A percentile compares a stretch with the other conserved stretches of the same genome.
phyloP scores from a whole-genome alignment of 1,140 invertebrate genomes.

The Apis cerana region DNA sequence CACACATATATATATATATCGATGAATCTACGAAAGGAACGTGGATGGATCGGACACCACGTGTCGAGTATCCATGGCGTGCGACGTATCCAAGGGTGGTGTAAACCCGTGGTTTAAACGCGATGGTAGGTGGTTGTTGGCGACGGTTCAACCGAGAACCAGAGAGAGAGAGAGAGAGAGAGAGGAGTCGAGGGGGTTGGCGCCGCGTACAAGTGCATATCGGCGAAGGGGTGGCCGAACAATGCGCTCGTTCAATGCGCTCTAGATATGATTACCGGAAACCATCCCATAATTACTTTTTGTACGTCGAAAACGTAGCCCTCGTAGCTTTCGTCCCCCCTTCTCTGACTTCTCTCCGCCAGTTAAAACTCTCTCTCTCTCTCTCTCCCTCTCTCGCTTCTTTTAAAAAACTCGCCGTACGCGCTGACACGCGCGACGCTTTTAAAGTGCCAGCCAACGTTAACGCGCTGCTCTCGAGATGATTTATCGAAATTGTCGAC shows the following conservation, averaged over 20 bases:
- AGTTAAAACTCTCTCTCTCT: background rate
- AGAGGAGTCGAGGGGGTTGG: constrained; percentile 52
- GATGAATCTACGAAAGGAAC: too few relatives aligned
- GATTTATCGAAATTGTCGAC: constrained; percentile 48
- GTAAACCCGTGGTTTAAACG: background rate
- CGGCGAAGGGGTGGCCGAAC: constrained; percentile 78
- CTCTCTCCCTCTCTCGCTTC: background rate
- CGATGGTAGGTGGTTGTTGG: too few relatives aligned
- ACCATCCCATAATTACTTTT: constrained; percentile 81
- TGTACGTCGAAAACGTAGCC: constrained; percentile 74
- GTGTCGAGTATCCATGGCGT: too few relatives aligned
- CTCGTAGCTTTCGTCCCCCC: constrained; percentile 50
- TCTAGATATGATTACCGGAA: constrained; percentile 81
- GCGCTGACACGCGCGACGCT: constrained; percentile 45
- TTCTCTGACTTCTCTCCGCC: too few relatives aligned
- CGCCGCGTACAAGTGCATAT: constrained; percentile 75
- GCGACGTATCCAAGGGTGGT: too few relatives aligned
- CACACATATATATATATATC: too few relatives aligned
- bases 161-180: background rate
- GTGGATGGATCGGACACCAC: too few relatives aligned
- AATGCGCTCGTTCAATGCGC: constrained; percentile 80
- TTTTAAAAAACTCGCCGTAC: constrained; percentile 15
- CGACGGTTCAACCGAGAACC: too few relatives aligned
- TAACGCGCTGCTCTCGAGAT: constrained; percentile 32
- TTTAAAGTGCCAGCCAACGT: constrained; percentile 49